A percentile compares a stretch with the other conserved stretches of the same genome.
These are phyloP conservation scores for Stratiomys singularior DNA, from an alignment of 2,888 invertebrate genomes.

Conservation along the genomic window DNA sequence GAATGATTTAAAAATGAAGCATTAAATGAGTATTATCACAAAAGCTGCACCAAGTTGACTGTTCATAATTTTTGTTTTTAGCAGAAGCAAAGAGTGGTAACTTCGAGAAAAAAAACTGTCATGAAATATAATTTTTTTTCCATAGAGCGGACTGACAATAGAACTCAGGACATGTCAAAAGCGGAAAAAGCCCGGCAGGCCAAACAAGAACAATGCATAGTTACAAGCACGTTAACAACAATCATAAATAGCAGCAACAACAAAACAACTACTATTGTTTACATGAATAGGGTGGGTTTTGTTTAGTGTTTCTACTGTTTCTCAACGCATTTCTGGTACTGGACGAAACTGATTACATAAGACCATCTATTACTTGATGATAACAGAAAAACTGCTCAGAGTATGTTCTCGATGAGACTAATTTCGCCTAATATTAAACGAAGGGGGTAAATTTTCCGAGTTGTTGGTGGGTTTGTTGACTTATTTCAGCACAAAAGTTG, in stretches of 20 bases:
- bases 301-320: not conserved
- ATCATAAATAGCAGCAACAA: conserved; percentile 19
- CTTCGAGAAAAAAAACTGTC: not conserved
- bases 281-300: conserved; percentile 25
- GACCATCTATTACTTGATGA: conserved; percentile 25
- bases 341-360: conserved; percentile 41
- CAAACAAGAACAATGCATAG: conserved; percentile 36
- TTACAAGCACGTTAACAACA: conserved; percentile 34
- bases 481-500: too few species aligned
- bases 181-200: conserved; percentile 29
- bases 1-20: not conserved
- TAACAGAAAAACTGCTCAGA: conserved; percentile 9
- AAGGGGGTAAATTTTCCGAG: too few species aligned
- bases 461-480: too few species aligned
- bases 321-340: conserved; percentile 27
- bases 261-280: conserved; percentile 27
- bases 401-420: not conserved
- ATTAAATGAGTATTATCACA: not conserved
- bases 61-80: not conserved
- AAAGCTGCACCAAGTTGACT: not conserved
- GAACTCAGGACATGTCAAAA: conserved; percentile 23
- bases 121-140: not conserved
- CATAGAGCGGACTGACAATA: conserved; percentile 26
- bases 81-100: not conserved
- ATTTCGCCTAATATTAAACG: not conserved